A percentile compares a stretch with the other conserved stretches of the same genome.
phyloP scores from a whole-genome alignment of 2,888 invertebrate genomes.

The Dryocosmus kuriphilus region DNA sequence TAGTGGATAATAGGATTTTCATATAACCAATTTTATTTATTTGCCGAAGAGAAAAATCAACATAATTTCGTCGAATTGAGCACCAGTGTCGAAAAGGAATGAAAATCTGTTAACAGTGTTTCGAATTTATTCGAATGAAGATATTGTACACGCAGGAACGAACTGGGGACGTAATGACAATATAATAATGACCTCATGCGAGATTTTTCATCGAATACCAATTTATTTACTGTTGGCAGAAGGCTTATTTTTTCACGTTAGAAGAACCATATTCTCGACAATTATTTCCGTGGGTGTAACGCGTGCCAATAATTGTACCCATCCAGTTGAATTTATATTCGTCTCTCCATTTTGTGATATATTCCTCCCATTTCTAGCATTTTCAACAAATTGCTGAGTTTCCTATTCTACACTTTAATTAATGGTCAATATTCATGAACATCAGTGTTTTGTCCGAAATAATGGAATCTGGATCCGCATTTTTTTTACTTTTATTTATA shows the following conservation, averaged over 20 bases:
- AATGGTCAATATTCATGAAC: too few species aligned
- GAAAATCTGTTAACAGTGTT: neutral
- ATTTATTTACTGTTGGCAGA: neutral
- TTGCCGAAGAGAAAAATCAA: too few species aligned
- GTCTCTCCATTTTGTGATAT: neutral
- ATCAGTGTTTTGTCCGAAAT: too few species aligned
- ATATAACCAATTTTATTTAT: neutral
- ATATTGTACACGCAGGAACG: neutral
- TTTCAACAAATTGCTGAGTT: neutral
- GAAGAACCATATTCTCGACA: neutral
- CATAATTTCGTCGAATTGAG: neutral
- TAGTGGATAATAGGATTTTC: neutral
- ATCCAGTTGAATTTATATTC: neutral
- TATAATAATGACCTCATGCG: neutral
- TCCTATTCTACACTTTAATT: too few species aligned
- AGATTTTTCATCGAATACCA: neutral
- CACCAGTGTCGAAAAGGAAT: neutral
- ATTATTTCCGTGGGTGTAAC: neutral
- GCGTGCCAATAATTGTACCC: neutral
- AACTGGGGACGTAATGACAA: neutral
- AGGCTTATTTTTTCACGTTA: too few species aligned
- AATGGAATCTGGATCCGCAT: too few species aligned
- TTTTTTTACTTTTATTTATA: too few species aligned
- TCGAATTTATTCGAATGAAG: neutral
- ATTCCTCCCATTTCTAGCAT: neutral